A percentile compares a stretch with the other conserved stretches of the same genome.
Evolutionary conservation across 2,888 invertebrate genomes (phyloP).

Genomic region (Stratiomys singularior): DNA sequence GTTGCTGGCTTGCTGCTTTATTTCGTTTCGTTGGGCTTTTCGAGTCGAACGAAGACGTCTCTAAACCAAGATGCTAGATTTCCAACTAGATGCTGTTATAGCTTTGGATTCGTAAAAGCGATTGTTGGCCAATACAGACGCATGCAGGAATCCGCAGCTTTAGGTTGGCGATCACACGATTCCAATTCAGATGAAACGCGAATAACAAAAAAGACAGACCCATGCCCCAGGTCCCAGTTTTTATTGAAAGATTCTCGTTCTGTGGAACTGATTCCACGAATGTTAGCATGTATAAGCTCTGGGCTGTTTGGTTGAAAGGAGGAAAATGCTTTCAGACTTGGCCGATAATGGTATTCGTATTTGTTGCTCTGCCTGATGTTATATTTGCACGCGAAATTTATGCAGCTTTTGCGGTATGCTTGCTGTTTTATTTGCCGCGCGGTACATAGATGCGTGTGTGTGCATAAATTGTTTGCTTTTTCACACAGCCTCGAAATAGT

Average conservation of each 20-base stretch:
- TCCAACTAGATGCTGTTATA: not conserved
- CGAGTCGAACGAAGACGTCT: not conserved
- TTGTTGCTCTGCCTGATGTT: not conserved
- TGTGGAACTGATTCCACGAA: not conserved
- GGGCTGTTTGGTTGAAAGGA: not conserved
- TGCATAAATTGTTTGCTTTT: not conserved
- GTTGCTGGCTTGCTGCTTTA: not conserved
- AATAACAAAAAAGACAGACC: slow-evolving; percentile 3
- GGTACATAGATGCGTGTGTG: not conserved
- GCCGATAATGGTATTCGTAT: not conserved
- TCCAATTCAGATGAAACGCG: not conserved
- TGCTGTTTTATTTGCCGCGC: not conserved
- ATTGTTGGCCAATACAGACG: not conserved
- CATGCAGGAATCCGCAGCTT: not conserved
- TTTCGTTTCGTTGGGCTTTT: not conserved
- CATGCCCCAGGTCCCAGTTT: not conserved
- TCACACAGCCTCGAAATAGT: not conserved
- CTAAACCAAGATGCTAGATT: not conserved
- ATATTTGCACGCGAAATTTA: slow-evolving; percentile 26
- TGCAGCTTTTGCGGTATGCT: slow-evolving; percentile 28
- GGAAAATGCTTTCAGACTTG: not conserved
- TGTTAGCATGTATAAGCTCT: not conserved
- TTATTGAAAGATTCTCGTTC: slow-evolving; percentile 12
- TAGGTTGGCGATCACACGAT: not conserved
- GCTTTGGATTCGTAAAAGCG: not conserved